Base-by-base conservation (phyloP, 2,113 vertebrate species). In the Morone saxatilis region DNA sequence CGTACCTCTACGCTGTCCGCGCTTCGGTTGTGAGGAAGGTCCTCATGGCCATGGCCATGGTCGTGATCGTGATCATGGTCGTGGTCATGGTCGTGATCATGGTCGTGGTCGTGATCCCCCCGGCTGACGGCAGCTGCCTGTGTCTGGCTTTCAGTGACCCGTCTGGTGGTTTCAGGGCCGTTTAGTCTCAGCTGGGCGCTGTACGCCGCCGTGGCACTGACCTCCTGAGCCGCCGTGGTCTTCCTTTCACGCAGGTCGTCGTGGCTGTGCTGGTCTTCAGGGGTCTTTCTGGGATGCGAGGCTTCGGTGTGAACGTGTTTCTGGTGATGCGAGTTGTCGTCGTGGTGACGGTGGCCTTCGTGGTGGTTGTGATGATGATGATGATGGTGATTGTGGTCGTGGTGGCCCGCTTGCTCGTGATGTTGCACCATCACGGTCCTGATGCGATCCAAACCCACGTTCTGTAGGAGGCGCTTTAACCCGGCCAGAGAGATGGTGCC, bases 401-500 rank as follows among this genome's bases (percentile, higher is more conserved):
- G 75, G 60, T 81, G 83, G 17, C 76, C 91, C 0, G 94, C 70
- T 0, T 80, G 77, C 48, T 96, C 91, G 10, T 92, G 94, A 4
- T 96, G 96, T 36, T 95, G 95, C 68, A 96, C 93, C 57, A 69
- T 95, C 25, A 97, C 88, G 48, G 50, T 95, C 87, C 96, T 94
- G 81, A 96, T 88, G 63, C 94, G 96, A 86, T 96, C 96, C 75
- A 98, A 90, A 0, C 97, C 97, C 57, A 99, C 95, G 6, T 93
- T 98, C 60, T 94, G 93, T 2, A 99, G 87, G 31, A 99, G 93
- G 40, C 96, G 97, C 89, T 92, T 96, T 4, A 99, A 94, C 0
- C 98, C 98, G 43, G 95, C 94, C 76, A 99, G 66, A 0, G 97
- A 97, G 73, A 99, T 95, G 78, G 94, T 97, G 59, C 98, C 97